Percentiles rank a stretch among this genome's conserved stretches.
These are phyloP conservation scores for Myotis myotis DNA, from an alignment of 2,797 vertebrate genomes.

Conservation along the genomic window DNA sequence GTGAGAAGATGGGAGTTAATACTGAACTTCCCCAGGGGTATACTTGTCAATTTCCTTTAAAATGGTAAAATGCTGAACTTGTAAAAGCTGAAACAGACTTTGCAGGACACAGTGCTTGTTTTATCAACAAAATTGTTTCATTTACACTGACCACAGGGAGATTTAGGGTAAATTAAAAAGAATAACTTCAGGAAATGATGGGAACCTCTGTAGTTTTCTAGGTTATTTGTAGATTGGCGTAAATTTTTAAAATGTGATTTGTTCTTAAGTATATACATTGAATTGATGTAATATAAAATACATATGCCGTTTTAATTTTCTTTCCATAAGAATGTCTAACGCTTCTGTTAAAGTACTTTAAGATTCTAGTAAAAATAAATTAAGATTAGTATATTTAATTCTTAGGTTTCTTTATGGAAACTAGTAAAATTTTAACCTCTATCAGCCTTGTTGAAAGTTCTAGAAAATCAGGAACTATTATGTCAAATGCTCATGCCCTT, in stretches of 20 bases:
- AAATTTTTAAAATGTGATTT: not conserved
- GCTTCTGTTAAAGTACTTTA: not conserved
- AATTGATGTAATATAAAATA: not conserved
- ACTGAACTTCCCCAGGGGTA: not conserved
- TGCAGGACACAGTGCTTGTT: not conserved
- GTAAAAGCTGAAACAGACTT: not conserved
- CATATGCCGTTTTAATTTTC: not conserved
- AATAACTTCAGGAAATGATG: not conserved
- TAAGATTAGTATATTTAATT: not conserved
- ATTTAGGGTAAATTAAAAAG: not conserved
- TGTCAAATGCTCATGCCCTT: not conserved
- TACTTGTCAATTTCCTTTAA: not conserved
- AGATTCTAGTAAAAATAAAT: constrained; percentile 22
- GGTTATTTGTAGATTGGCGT: not conserved
- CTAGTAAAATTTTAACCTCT: not conserved
- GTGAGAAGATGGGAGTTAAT: not conserved
- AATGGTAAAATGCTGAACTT: not conserved
- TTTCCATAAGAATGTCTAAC: constrained; percentile 1
- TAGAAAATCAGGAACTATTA: not conserved
- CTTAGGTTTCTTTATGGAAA: not conserved
- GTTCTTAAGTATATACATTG: not conserved
- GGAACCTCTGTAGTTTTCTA: not conserved
- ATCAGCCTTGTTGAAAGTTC: not conserved
- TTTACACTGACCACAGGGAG: not conserved
- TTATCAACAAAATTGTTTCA: not conserved